Percentiles rank a stretch among this genome's conserved stretches.
phyloP scores from a whole-genome alignment of 2,888 invertebrate species.

The Agrochola lota region DNA sequence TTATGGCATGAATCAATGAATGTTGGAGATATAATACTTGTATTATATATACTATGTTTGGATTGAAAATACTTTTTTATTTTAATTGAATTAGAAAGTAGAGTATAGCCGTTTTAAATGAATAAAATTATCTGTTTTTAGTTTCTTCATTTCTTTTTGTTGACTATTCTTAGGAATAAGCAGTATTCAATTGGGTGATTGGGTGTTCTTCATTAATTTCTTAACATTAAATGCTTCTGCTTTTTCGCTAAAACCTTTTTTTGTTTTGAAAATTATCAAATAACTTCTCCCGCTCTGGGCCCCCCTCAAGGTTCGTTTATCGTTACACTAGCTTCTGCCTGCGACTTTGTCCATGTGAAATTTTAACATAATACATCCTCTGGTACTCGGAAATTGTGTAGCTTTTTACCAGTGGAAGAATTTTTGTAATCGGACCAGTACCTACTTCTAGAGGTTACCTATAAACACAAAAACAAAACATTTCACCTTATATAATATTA shows the following conservation, averaged over 20 bases:
- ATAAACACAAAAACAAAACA: not conserved
- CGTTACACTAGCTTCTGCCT: not conserved
- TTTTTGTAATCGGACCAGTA: not conserved
- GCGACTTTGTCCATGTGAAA: not conserved
- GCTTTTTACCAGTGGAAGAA: not conserved
- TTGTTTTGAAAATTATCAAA: too few species aligned
- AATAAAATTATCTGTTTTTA: not conserved
- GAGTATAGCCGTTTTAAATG: not conserved
- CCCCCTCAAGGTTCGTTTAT: too few species aligned
- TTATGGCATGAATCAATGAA: conserved; percentile 47
- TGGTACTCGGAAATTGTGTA: not conserved
- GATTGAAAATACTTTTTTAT: not conserved
- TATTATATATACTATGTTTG: not conserved
- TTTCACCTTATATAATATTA: too few species aligned
- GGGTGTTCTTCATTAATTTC: rapidly evolving
- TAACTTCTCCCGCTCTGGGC: too few species aligned
- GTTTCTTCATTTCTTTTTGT: not conserved
- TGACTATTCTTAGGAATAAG: not conserved
- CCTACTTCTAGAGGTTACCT: not conserved
- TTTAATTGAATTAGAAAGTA: not conserved
- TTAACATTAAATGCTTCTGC: not conserved
- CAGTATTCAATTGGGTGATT: conserved; percentile 1
- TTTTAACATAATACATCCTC: not conserved
- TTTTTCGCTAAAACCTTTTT: not conserved
- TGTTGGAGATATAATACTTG: not conserved